phyloP scores from a whole-genome alignment of 2,888 invertebrate species.

The Maniola hyperantus region DNA sequence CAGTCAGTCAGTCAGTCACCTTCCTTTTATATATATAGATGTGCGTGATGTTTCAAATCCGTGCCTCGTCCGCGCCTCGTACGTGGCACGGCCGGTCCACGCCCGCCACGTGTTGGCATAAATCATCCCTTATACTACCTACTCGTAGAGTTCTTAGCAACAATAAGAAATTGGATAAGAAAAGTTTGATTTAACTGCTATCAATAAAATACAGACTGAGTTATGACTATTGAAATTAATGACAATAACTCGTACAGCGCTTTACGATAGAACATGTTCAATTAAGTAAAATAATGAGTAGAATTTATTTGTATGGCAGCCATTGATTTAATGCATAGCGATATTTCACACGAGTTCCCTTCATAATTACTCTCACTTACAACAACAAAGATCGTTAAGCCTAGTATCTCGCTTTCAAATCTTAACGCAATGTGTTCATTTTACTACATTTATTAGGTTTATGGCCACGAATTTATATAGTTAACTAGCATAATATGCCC shows the following conservation, averaged over 20 bases:
- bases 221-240: neutral
- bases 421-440: constrained; percentile 37
- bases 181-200: neutral
- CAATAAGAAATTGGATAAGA: too few species aligned
- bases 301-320: constrained; percentile 25
- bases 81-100: too few species aligned
- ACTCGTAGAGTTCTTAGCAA: too few species aligned
- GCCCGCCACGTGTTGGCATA: too few species aligned
- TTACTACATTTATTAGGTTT: constrained; percentile 21
- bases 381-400: constrained; percentile 41
- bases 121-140: too few species aligned
- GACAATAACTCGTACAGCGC: neutral
- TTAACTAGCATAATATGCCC: too few species aligned
- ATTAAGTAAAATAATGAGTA: constrained; percentile 11
- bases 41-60: too few species aligned
- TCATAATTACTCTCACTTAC: constrained; percentile 45
- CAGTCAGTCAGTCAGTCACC: too few species aligned
- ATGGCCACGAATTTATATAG: neutral
- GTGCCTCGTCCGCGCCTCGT: too few species aligned
- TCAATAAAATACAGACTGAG: neutral
- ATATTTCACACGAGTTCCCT: constrained; percentile 43
- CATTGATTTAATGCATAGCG: constrained; percentile 39
- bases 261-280: constrained; percentile 6
- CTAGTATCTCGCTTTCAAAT: constrained; percentile 46
- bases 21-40: too few species aligned